Conservation (phyloP, 2,888 invertebrate genomes). For the Cyclophora punctaria region DNA sequence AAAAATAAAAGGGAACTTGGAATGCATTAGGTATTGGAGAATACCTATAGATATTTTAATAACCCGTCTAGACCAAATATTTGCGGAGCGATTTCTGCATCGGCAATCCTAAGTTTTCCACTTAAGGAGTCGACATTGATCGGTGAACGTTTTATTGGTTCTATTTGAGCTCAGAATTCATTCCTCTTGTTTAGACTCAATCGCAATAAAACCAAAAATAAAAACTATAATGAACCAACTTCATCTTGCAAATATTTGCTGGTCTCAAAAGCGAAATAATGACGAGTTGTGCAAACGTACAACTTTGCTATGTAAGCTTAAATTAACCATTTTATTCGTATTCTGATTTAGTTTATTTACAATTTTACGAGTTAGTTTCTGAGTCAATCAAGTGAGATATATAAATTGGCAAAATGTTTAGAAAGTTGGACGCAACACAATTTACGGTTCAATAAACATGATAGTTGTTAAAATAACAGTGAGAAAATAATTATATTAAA, state of each 20-base stretch:
- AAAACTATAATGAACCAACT: slow-evolving; percentile 62
- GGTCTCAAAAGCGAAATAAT: slow-evolving; percentile 43
- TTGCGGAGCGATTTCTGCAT: slow-evolving; percentile 47
- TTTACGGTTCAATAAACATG: too few relatives aligned
- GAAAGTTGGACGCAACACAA: too few relatives aligned
- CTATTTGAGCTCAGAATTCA: slow-evolving; percentile 40
- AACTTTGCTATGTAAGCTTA: too few relatives aligned
- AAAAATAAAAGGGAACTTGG: slow-evolving; percentile 19
- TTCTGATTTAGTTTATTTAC: too few relatives aligned
- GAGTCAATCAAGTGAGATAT: too few relatives aligned
- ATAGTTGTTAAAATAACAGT: too few relatives aligned
- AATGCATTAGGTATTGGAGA: slow-evolving; percentile 44
- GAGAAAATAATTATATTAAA: too few relatives aligned
- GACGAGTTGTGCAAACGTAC: slow-evolving; percentile 30
- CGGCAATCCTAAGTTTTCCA: slow-evolving; percentile 55
- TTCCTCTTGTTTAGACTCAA: slow-evolving; percentile 63
- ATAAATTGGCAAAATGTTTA: too few relatives aligned
- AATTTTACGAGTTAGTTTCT: too few relatives aligned
- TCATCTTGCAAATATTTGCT: slow-evolving; percentile 59
- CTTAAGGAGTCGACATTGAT: slow-evolving; percentile 47
- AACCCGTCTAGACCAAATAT: slow-evolving; percentile 68
- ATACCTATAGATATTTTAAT: slow-evolving; percentile 58
- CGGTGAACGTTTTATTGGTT: slow-evolving; percentile 53
- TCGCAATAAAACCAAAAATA: slow-evolving; percentile 62
- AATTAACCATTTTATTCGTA: too few relatives aligned